Evolutionary conservation across 2,888 invertebrate species (phyloP), one percentile per base, ranked within the genome.

Genomic region (Andrena dorsata): DNA sequence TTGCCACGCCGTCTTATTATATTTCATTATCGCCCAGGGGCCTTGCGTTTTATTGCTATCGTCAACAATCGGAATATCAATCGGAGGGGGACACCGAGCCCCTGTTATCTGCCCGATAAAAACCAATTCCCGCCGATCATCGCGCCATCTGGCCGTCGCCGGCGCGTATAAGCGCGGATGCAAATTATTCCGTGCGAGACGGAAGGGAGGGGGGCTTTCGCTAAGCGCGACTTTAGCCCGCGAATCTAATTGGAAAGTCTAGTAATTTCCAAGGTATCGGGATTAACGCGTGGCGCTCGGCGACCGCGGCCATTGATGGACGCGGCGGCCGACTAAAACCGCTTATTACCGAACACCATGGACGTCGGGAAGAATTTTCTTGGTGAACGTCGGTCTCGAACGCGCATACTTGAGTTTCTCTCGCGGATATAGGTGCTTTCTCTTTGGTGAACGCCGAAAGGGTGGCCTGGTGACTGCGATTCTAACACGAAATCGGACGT

Each of bases 371-470:
- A n/a, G 35, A 41, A 71, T 77, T 76, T 66, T 71, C 80, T 32
- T 53, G 53, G 56, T 47, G 65, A 73, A 66, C 73, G 58, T 61
- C 53, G 60, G 26, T 6, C 10, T 47, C 20, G 56, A 49, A 10
- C 23, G 68, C 13, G 30, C 68, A n/a, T 47, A 32, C 53, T 23
- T 32, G 66, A 66, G 79, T 79, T 79, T 69, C 79, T 75, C 77
- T 41, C 32, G 63, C 2, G 7, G 16, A 30, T 49, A 30, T 49
- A 26, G 58, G 28, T 28, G 79, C 80, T 80, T 80, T 77, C 80
- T 76, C 77, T 66, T 73, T 60, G 72, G 81, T 66, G 78, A 78
- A 72, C 81, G 72, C 77, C 78, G 75, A 73, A 66, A 72, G 80
- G 74, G 81, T 84, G 53, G 61, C 76, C 73, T 66, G 70, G 61